Base-by-base conservation (phyloP, 2,888 invertebrate genomes). In the Drosophila leonis region DNA sequence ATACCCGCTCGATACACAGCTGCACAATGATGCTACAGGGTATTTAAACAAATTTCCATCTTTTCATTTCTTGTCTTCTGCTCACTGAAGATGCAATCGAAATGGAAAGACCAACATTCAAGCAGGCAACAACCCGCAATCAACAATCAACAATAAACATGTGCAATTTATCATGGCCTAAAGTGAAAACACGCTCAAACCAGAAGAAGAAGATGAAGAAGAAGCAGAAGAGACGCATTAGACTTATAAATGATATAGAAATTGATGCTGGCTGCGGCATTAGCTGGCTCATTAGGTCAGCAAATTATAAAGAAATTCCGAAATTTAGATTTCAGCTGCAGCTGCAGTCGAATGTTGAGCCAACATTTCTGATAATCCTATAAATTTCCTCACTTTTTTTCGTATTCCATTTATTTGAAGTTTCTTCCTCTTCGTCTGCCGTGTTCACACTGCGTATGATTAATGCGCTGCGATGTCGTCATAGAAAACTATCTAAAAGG, bases 101-200 rank as follows among this genome's bases (percentile, higher is more conserved):
- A 65, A 39, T 70, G 72, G 70, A 70, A 81, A 81, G 72, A 49
- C 63, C 68, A 75, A 61, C 56, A 56, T 41, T 56, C 73, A 51
- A 65, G 59, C 68, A 48, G 15, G 18, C 35, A 64, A 55, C 59
- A 67, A 56, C 55, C 48, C 54, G 63, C 55, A 67, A 54, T 49
- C 65, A 63, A 60, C 55, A 64, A 78, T 54, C 65, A 60, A 64
- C 56, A 64, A 78, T 55, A 72, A 78, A 66, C 75, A 75, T 66
- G 66, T 80, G 83, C 85, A 87, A 83, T 83, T 83, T 83, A 83
- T 86, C 83, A 86, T 83, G 71, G 54, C 49, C 52, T 54, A 80
- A 80, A 87, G 84, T 87, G 87, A 83, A 80, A 83, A 87, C 73
- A 78, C 73, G 72, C 71, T 70, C 48, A 57, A 62, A 62, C 0